Percentiles rank a stretch among this genome's conserved stretches.
phyloP scores from a whole-genome alignment of 2,888 invertebrate species.

The Oxyteleia sp. region DNA sequence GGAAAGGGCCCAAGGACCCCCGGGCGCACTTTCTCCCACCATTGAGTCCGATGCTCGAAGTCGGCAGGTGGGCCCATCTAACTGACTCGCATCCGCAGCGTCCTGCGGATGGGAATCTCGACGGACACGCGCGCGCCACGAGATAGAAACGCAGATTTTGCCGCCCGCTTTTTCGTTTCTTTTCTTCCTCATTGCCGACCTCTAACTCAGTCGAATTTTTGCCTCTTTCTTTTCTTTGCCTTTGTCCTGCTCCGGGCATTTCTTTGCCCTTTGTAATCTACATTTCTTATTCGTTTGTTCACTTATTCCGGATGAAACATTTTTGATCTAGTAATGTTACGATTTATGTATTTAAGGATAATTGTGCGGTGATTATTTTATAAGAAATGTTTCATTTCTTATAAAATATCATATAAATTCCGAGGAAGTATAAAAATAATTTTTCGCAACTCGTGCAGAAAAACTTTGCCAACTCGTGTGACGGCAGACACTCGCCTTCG shows the following conservation, averaged over 20 bases:
- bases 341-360: conserved; percentile 25
- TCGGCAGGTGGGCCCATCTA: conserved; percentile 71
- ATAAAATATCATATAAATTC: too few species aligned
- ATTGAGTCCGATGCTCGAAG: conserved; percentile 33
- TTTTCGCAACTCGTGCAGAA: too few species aligned
- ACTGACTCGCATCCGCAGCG: conserved; percentile 67
- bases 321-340: conserved; percentile 17
- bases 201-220: conserved; percentile 75
- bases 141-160: conserved; percentile 86
- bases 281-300: conserved; percentile 61
- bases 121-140: conserved; percentile 86
- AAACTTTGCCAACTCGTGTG: too few species aligned
- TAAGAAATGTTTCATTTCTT: too few species aligned
- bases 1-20: conserved; percentile 71
- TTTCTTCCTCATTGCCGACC: conserved; percentile 76
- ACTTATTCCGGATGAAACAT: conserved; percentile 45
- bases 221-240: conserved; percentile 65
- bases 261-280: conserved; percentile 51
- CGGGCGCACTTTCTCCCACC: conserved; percentile 59
- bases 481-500: too few species aligned
- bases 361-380: conserved; percentile 23
- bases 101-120: conserved; percentile 84
- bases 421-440: too few species aligned
- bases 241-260: conserved; percentile 43
- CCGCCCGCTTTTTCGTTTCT: conserved; percentile 76